A percentile compares a stretch with the other conserved stretches of the same genome.
These are phyloP conservation scores for Drosophila aldrichi DNA, from an alignment of 2,888 invertebrate species.

Conservation along the genomic window DNA sequence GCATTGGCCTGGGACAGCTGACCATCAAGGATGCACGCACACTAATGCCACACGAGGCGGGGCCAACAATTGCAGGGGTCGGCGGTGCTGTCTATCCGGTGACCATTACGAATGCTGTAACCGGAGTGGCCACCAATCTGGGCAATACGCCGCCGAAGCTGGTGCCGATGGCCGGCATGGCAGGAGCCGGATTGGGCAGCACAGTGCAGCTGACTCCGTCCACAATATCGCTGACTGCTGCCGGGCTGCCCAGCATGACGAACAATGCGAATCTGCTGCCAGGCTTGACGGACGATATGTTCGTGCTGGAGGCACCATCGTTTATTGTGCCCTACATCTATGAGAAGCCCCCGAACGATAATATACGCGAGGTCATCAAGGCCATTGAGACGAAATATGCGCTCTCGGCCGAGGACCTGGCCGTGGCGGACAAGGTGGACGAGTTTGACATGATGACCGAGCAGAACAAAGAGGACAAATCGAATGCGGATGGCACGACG, in stretches of 20 bases:
- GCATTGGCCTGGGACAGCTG: conserved; percentile 70
- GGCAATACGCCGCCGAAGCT: conserved; percentile 82
- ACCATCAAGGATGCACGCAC: conserved; percentile 85
- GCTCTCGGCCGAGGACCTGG: conserved; percentile 86
- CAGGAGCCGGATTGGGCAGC: conserved; percentile 26
- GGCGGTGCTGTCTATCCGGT: conserved; percentile 58
- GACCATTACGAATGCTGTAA: conserved; percentile 88
- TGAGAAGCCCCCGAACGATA: conserved; percentile 93
- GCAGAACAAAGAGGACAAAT: conserved; percentile 84
- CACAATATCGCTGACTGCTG: conserved; percentile 61
- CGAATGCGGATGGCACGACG: conserved; percentile 59
- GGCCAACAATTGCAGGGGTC: conserved; percentile 23
- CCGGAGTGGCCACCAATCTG: conserved; percentile 88
- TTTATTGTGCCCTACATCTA: conserved; percentile 97
- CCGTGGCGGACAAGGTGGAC: conserved; percentile 87
- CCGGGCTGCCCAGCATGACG: conserved; percentile 75
- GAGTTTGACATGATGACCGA: conserved; percentile 86
- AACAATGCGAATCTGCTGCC: conserved; percentile 89
- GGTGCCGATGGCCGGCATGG: conserved; percentile 68
- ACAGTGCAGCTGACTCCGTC: conserved; percentile 68
- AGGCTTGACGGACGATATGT: conserved; percentile 95
- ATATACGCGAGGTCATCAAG: conserved; percentile 90
- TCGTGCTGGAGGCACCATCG: conserved; percentile 95
- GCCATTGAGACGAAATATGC: conserved; percentile 88
- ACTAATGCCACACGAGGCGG: conserved; percentile 76